Conservation (phyloP, 2,888 invertebrate genomes). For the Archips xylosteana region DNA sequence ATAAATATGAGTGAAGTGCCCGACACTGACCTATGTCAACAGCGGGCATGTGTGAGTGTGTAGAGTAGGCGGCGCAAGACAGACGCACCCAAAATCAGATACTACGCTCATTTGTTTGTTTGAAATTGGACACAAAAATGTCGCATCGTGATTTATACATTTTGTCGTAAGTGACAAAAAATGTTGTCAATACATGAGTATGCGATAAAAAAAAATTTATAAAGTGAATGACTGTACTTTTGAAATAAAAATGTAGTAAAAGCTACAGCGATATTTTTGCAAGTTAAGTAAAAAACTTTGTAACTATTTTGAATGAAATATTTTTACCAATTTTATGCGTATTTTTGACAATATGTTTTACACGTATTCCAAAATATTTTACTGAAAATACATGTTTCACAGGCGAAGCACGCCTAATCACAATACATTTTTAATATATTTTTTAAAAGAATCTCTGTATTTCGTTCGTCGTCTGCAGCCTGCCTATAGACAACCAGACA, state of each 20-base stretch:
- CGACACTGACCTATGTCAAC: slow-evolving; percentile 83
- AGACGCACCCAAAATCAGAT: slow-evolving; percentile 5
- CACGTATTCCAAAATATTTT: no score
- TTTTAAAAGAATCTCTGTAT: slow-evolving; percentile 45
- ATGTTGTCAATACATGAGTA: no score
- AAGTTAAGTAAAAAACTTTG: no score
- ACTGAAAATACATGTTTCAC: no score
- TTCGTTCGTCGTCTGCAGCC: slow-evolving; percentile 52
- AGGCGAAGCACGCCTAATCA: no score
- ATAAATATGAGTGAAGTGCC: slow-evolving; percentile 55
- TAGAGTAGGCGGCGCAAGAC: slow-evolving; percentile 39
- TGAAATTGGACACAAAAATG: not conserved
- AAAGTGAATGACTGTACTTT: no score
- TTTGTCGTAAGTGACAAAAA: slow-evolving; percentile 2
- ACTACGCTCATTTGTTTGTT: not conserved
- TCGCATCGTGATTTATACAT: not conserved
- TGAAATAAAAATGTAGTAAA: no score
- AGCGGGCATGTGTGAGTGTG: slow-evolving; percentile 53
- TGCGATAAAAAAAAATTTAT: no score
- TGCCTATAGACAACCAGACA: slow-evolving; percentile 64
- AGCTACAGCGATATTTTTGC: no score
- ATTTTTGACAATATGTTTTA: no score
- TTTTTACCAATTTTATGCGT: no score
- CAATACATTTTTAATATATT: not conserved
- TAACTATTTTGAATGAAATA: no score